A percentile compares a stretch with the other conserved stretches of the same genome.
phyloP scores from a whole-genome alignment of 2,113 vertebrate species.

The Oxygymnocypris stewartii region DNA sequence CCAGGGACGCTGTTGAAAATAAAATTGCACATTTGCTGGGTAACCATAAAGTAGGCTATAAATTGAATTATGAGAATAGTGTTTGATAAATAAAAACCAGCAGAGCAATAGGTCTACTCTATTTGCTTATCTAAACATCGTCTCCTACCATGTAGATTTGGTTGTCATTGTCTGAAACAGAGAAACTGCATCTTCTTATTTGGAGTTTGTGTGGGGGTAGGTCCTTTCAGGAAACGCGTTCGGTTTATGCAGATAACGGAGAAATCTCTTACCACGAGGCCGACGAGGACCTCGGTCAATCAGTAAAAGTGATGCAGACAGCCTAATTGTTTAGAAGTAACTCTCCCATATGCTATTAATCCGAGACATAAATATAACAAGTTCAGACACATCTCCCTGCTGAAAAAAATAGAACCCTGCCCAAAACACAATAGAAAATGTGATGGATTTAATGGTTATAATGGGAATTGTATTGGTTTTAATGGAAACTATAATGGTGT shows the following conservation, averaged over 20 bases:
- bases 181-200: neutral
- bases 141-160: neutral
- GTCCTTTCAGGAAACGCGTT: neutral
- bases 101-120: neutral
- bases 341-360: neutral
- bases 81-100: neutral
- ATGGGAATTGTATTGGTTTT: too few species aligned
- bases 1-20: neutral
- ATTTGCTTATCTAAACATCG: neutral
- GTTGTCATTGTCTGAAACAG: neutral
- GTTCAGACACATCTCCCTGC: too few species aligned
- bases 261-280: neutral
- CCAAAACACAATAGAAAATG: too few species aligned
- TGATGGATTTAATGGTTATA: too few species aligned
- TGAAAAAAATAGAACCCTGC: too few species aligned
- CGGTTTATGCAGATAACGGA: constrained; percentile 1
- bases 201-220: neutral
- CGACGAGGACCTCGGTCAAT: constrained; percentile 2
- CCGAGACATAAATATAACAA: neutral
- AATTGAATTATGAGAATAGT: neutral
- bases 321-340: neutral
- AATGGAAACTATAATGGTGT: too few species aligned
- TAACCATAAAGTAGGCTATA: neutral
- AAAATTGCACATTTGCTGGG: neutral
- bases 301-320: neutral